phyloP scores from a whole-genome alignment of 2,113 vertebrate genomes.

The Sebastes schlegelii region DNA sequence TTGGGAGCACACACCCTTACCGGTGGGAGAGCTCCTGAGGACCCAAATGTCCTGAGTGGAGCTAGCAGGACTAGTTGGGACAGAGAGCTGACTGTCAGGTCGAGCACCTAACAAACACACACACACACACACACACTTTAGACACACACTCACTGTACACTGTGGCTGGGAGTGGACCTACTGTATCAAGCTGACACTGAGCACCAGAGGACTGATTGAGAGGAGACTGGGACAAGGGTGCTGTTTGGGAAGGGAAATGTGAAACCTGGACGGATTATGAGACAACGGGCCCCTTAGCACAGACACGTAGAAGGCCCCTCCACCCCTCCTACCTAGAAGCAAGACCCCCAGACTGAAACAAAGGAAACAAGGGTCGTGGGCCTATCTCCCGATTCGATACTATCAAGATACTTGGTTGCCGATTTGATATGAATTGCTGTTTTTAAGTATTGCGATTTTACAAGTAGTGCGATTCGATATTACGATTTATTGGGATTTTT shows the following conservation, averaged over 20 bases:
- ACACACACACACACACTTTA: conserved; percentile 75
- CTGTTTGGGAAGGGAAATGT: conserved; percentile 7
- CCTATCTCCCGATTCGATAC: too few relatives aligned
- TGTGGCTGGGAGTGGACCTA: conserved; percentile 31
- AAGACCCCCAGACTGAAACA: background rate
- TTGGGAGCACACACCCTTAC: conserved; percentile 81
- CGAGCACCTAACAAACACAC: conserved; percentile 76
- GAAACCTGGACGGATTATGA: background rate
- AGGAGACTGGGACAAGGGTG: conserved; percentile 7
- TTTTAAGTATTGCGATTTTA: too few relatives aligned
- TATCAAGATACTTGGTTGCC: too few relatives aligned
- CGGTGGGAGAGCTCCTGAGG: conserved; percentile 82
- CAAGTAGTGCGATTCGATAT: too few relatives aligned
- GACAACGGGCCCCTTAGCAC: background rate
- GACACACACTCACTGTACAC: conserved; percentile 54
- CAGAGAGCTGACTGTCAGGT: conserved; percentile 71
- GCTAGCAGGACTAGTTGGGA: conserved; percentile 77
- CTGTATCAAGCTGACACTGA: conserved; percentile 1
- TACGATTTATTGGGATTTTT: too few relatives aligned
- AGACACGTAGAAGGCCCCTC: background rate
- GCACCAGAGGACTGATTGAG: background rate
- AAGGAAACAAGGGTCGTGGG: too few relatives aligned
- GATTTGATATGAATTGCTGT: too few relatives aligned
- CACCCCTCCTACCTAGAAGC: background rate
- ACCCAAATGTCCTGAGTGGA: conserved; percentile 85